phyloP scores from a whole-genome alignment of 2,888 invertebrate genomes.

The Drosophila koepferae region DNA sequence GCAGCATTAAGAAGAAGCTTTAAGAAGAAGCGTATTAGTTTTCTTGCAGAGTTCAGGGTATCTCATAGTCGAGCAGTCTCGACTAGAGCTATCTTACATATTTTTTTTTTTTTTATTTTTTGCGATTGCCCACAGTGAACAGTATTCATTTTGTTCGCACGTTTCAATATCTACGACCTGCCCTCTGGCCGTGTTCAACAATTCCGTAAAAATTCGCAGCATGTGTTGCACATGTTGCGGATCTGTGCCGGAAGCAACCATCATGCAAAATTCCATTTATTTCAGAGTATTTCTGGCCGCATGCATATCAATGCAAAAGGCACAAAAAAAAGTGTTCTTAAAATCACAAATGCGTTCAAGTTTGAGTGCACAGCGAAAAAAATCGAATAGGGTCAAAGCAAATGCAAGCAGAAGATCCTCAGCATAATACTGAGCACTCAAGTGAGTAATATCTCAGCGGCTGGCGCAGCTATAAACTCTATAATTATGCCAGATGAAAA shows the following conservation, averaged over 20 bases:
- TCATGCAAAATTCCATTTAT: conserved; percentile 10
- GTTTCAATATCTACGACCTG: conserved; percentile 12
- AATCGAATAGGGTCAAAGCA: background rate
- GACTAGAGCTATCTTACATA: too few relatives aligned
- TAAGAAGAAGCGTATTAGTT: too few relatives aligned
- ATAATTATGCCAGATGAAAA: conserved; percentile 3
- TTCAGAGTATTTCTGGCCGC: conserved; percentile 11
- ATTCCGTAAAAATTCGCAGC: conserved; percentile 10
- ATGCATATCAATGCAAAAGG: background rate
- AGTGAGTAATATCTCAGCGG: background rate
- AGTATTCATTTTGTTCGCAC: background rate
- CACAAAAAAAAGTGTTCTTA: background rate
- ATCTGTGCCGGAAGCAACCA: background rate
- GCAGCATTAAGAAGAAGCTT: too few relatives aligned
- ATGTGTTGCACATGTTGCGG: conserved; percentile 13
- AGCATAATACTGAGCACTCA: background rate
- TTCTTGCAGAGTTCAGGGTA: too few relatives aligned
- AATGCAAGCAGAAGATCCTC: too few relatives aligned
- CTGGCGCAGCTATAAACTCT: background rate
- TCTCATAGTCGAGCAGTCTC: too few relatives aligned
- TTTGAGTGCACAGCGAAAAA: background rate
- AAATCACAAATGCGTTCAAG: conserved; percentile 9
- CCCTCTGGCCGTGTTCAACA: conserved; percentile 4
- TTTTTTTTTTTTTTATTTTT: background rate
- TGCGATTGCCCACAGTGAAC: background rate